These are phyloP conservation scores for Halichoerus grypus DNA, from an alignment of 2,113 vertebrate genomes.

Conservation along the genomic window DNA sequence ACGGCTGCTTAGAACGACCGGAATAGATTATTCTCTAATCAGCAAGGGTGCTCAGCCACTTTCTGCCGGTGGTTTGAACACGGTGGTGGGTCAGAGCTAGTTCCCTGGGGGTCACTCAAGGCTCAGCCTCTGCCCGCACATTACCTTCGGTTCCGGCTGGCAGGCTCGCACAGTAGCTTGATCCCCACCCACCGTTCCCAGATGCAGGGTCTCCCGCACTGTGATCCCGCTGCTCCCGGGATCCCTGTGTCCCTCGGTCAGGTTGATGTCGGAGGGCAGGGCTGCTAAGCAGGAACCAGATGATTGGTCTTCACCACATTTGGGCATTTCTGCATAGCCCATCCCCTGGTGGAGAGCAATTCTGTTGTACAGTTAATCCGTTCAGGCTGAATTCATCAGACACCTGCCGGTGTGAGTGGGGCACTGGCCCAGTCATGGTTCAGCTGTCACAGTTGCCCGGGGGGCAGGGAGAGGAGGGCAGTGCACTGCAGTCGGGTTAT, in stretches of 20 bases:
- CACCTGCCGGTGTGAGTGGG: rapidly evolving
- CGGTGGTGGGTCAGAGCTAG: not conserved
- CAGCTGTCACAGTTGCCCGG: rapidly evolving
- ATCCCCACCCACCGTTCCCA: rapidly evolving
- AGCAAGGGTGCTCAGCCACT: rapidly evolving
- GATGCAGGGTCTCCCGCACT: rapidly evolving
- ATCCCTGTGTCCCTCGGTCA: rapidly evolving
- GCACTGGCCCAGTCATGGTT: rapidly evolving
- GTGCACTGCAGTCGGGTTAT: rapidly evolving
- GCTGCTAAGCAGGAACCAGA: not conserved
- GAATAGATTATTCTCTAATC: not conserved
- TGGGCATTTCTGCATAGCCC: rapidly evolving
- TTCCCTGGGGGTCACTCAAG: not conserved
- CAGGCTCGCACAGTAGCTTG: not conserved
- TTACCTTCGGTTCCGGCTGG: not conserved
- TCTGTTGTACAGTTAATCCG: not conserved
- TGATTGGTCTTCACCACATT: rapidly evolving
- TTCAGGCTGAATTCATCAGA: rapidly evolving
- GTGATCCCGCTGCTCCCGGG: not conserved
- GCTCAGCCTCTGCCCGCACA: not conserved
- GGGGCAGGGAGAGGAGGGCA: rapidly evolving
- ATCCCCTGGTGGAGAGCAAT: rapidly evolving
- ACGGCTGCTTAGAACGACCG: rapidly evolving
- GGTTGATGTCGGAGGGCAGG: not conserved
- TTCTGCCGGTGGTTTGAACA: not conserved